Percentiles rank a stretch among this genome's conserved stretches.
phyloP scores from a whole-genome alignment of 2,888 invertebrate species.

The Diplazon laetatorius region DNA sequence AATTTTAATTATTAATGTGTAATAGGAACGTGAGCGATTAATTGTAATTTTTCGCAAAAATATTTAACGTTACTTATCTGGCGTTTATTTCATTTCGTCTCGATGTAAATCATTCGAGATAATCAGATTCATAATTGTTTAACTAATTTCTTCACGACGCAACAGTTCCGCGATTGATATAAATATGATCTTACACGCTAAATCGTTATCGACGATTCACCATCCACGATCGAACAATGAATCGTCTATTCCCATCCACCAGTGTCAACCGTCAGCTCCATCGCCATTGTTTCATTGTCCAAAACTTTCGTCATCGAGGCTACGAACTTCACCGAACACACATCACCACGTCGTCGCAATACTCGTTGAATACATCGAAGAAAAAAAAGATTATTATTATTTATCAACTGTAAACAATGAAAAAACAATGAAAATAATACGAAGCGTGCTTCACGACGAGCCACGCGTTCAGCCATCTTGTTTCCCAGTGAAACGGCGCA shows the following conservation, averaged over 20 bases:
- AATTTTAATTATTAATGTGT: conserved; percentile 38
- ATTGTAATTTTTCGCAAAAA: conserved; percentile 23
- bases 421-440: conserved; percentile 52
- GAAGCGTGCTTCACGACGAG: conserved; percentile 68
- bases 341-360: conserved; percentile 14
- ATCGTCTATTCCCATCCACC: conserved; percentile 12
- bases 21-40: conserved; percentile 67
- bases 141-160: no score
- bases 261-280: background rate
- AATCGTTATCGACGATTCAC: conserved; percentile 33
- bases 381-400: conserved; percentile 8
- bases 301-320: conserved; percentile 12
- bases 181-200: conserved; percentile 22
- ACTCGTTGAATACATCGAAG: conserved; percentile 20
- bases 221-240: conserved; percentile 27
- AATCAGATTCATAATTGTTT: no score
- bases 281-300: conserved; percentile 8
- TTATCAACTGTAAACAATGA: conserved; percentile 17
- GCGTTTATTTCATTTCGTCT: conserved; percentile 38
- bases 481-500: conserved; percentile 76
- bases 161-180: no score
- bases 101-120: conserved; percentile 8
- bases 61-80: conserved; percentile 9
- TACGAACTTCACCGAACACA: conserved; percentile 35
- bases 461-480: conserved; percentile 78